These are phyloP conservation scores for Sorex maritimensis DNA, from an alignment of 2,797 vertebrate genomes.

Conservation along the genomic window DNA sequence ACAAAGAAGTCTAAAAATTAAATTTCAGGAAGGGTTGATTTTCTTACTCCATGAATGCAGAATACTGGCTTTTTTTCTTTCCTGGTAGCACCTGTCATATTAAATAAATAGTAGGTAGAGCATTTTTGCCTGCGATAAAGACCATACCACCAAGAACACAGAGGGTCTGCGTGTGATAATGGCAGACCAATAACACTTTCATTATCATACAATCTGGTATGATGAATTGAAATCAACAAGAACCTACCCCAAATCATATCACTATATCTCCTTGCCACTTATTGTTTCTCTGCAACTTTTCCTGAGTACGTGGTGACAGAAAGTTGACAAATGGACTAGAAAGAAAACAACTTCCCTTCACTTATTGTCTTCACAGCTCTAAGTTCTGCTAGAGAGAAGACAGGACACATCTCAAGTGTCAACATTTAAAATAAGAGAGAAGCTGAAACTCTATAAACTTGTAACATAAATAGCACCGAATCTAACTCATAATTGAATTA, in stretches of 20 bases:
- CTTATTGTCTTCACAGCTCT: not conserved
- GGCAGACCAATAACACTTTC: not conserved
- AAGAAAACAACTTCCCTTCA: not conserved
- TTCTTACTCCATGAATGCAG: not conserved
- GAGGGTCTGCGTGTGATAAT: not conserved
- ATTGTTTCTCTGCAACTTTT: not conserved
- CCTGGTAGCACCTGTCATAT: not conserved
- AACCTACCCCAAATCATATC: not conserved
- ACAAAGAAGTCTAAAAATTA: conserved; percentile 1
- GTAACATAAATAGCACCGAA: not conserved
- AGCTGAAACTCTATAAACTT: conserved; percentile 64
- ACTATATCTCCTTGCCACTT: not conserved
- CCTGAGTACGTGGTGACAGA: not conserved
- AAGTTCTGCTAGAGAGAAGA: not conserved
- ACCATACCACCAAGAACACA: too few relatives aligned
- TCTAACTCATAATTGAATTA: conserved; percentile 5
- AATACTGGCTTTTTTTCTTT: not conserved
- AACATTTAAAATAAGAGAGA: conserved; percentile 52
- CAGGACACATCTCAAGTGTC: not conserved
- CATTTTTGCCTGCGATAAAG: not conserved
- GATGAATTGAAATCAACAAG: not conserved
- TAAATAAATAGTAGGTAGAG: not conserved
- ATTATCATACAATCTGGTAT: not conserved
- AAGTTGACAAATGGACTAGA: not conserved
- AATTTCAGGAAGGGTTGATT: not conserved